Percentiles rank a stretch among this genome's conserved stretches.
phyloP scores from a whole-genome alignment of 2,113 vertebrate species.

The Typhlomys cinereus region DNA sequence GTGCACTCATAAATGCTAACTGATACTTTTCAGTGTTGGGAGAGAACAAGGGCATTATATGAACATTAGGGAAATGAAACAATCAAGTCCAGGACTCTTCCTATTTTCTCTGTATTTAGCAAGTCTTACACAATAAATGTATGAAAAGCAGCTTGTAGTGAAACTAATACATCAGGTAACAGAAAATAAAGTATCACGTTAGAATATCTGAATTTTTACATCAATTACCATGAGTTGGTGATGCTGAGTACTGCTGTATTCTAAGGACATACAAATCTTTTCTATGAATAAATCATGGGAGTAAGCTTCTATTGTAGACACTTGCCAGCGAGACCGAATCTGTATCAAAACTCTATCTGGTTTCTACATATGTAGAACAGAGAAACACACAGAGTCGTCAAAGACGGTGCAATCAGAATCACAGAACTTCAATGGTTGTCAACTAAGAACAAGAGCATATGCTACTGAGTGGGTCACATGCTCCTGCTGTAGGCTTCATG shows the following conservation, averaged over 20 bases:
- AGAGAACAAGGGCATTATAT: neutral
- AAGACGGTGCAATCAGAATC: neutral
- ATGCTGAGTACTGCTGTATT: neutral
- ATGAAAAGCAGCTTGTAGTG: neutral
- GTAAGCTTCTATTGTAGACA: neutral
- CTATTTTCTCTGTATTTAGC: neutral
- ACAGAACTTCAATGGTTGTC: neutral
- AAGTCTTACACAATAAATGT: neutral
- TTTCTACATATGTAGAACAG: neutral
- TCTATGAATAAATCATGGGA: neutral
- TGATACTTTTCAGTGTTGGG: neutral
- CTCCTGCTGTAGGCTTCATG: neutral
- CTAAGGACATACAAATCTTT: neutral
- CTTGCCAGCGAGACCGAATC: neutral
- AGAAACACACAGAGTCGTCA: neutral
- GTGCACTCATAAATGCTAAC: neutral
- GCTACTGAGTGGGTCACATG: neutral
- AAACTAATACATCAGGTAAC: neutral
- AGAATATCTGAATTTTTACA: neutral
- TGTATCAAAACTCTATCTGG: neutral
- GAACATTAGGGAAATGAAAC: neutral
- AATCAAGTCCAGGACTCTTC: neutral
- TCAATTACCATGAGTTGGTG: too few relatives aligned
- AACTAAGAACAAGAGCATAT: neutral
- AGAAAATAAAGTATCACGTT: neutral